Base-by-base conservation (phyloP, 2,888 invertebrate species). In the Synanthedon tipuliformis region DNA sequence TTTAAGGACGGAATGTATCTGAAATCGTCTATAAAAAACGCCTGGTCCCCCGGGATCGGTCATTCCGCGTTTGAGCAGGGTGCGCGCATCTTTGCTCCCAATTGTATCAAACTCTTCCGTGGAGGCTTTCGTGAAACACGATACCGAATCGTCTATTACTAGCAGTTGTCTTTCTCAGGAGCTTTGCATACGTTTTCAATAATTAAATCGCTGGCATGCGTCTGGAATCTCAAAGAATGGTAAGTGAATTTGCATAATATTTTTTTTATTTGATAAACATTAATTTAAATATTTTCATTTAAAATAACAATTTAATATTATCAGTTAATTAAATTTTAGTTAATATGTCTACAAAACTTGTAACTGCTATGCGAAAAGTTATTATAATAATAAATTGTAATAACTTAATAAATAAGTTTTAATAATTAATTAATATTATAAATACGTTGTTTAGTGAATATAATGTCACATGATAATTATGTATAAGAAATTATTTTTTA, bases 11-110 rank as follows among this genome's bases (percentile, higher is more conserved):
- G 83, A 84, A 83, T 84, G 84, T 81, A 75, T 79, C 78, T 75
- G 80, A 80, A 78, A 79, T 68, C 77, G 83, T 81, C 77, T 86
- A 87, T 87, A 87, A 85, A 85, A 86, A 87, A 85, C 85, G 78
- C 66, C 60, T 75, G 79, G 75, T 71, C 79, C 75, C 66, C 58
- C n/a, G 78, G 82, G 82, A 80, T 72, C 81, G 82, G 75, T 78
- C 86, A 87, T 83, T 87, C 84, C 70, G 77, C 69, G 72, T 67
- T 69, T 71, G 78, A 75, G 73, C 71, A 76, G 79, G 77, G 80
- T 77, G 76, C 78, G 77, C 73, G 83, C 78, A 76, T 77, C 81
- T 80, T 71, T 78, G 69, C 71, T 78, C 73, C 68, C 67, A 58
- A 68, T 68, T 68, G 34, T 34, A 34, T 34, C 34, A 34, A 34